These are phyloP conservation scores for Pogonophryne albipinna DNA, from an alignment of 2,797 vertebrate genomes.

Conservation along the genomic window DNA sequence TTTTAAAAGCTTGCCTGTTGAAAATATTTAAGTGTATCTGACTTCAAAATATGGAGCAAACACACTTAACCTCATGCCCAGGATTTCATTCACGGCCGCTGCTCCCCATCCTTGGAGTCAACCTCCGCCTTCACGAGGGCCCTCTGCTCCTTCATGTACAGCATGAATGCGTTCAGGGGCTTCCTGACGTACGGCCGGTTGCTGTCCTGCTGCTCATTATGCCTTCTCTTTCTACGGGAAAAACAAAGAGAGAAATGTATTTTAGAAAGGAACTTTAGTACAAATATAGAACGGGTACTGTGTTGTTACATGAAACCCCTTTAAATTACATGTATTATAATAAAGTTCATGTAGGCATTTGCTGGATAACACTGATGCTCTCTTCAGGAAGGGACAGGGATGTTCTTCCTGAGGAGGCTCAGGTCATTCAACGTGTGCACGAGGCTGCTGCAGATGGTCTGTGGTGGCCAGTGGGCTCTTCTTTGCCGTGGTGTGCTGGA, in stretches of 20 bases:
- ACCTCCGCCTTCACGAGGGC: too few relatives aligned
- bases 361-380: not conserved
- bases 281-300: not conserved
- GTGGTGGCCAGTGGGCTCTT: too few relatives aligned
- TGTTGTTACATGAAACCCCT: not conserved
- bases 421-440: too few relatives aligned
- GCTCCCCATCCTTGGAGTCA: fast-evolving
- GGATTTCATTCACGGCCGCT: not conserved
- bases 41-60: not conserved
- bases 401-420: too few relatives aligned
- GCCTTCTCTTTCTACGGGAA: not conserved
- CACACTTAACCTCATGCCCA: not conserved
- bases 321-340: not conserved
- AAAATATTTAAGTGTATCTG: too few relatives aligned
- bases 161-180: not conserved
- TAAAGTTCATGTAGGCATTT: not conserved
- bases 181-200: not conserved
- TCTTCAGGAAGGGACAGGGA: too few relatives aligned
- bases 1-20: not conserved
- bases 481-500: too few relatives aligned
- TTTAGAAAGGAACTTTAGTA: not conserved
- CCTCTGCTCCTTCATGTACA: conserved; percentile 1
- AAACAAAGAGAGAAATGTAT: not conserved
- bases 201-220: fast-evolving
- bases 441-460: too few relatives aligned